phyloP scores from a whole-genome alignment of 1,140 invertebrate species.

The Homarus americanus region DNA sequence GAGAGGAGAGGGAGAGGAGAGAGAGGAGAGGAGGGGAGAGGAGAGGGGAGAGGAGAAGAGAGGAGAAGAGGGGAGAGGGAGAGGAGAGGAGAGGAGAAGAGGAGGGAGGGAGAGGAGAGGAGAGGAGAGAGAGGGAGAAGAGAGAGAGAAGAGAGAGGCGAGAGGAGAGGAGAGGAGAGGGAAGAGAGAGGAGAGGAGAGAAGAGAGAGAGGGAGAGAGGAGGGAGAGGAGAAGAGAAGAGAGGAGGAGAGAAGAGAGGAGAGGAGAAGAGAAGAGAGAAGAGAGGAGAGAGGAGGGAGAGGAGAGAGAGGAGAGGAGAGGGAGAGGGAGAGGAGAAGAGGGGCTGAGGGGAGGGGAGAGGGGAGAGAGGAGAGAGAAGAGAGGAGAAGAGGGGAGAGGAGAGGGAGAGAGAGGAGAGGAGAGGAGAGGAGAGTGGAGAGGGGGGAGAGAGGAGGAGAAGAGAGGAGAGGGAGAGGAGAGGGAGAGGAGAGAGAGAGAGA shows the following conservation, averaged over 20 bases:
- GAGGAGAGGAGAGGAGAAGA: background rate
- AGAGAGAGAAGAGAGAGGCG: no score
- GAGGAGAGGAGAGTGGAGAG: no score
- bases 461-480: background rate
- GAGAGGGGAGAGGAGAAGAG: background rate
- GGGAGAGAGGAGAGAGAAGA: background rate
- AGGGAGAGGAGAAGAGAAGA: background rate
- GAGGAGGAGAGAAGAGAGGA: background rate
- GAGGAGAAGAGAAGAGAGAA: background rate
- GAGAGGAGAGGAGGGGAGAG: background rate
- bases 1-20: background rate
- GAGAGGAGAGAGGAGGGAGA: background rate
- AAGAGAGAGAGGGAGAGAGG: background rate
- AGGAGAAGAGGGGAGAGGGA: background rate
- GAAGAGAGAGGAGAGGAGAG: background rate
- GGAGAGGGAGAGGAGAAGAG: background rate
- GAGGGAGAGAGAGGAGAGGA: background rate
- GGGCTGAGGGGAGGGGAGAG: no score
- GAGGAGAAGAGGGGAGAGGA: background rate
- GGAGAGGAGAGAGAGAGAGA: background rate
- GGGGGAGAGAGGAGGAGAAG: background rate
- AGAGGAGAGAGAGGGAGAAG: background rate
- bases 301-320: background rate
- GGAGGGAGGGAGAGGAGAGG: background rate
- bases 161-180: background rate